Percentiles rank a stretch among this genome's conserved stretches.
phyloP scores from a whole-genome alignment of 2,797 vertebrate genomes.

The Natrix natrix region DNA sequence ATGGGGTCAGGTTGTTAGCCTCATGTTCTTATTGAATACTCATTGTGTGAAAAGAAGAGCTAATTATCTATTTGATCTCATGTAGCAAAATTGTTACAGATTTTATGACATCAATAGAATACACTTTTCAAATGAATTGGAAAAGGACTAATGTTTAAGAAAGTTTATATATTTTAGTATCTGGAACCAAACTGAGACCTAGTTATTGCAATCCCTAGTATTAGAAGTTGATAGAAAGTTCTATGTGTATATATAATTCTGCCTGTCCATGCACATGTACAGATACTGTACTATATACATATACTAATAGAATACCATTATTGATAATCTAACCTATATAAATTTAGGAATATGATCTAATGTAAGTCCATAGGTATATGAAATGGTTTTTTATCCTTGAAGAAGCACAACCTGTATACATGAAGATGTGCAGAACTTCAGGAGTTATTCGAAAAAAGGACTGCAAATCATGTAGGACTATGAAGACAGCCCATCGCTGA shows the following conservation, averaged over 20 bases:
- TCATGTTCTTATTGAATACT: too few relatives aligned
- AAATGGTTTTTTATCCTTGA: neutral
- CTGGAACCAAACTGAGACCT: neutral
- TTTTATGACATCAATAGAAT: neutral
- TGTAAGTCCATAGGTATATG: neutral
- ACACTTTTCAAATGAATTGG: neutral
- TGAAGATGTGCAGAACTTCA: neutral
- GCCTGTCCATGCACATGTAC: neutral
- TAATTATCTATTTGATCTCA: neutral
- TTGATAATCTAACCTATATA: neutral
- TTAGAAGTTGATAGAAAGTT: neutral
- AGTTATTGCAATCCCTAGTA: neutral
- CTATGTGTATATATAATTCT: neutral
- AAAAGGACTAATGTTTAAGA: neutral
- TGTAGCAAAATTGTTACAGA: neutral
- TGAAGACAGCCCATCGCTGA: neutral
- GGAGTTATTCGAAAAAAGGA: neutral
- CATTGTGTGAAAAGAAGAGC: neutral
- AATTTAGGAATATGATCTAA: neutral
- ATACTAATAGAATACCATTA: neutral
- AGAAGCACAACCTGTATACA: neutral
- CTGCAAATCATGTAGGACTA: neutral
- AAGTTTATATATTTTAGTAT: neutral
- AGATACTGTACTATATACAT: neutral
- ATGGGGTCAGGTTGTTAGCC: neutral